These are phyloP conservation scores for Euplagia quadripunctaria DNA, from an alignment of 2,888 invertebrate genomes.

Conservation along the genomic window DNA sequence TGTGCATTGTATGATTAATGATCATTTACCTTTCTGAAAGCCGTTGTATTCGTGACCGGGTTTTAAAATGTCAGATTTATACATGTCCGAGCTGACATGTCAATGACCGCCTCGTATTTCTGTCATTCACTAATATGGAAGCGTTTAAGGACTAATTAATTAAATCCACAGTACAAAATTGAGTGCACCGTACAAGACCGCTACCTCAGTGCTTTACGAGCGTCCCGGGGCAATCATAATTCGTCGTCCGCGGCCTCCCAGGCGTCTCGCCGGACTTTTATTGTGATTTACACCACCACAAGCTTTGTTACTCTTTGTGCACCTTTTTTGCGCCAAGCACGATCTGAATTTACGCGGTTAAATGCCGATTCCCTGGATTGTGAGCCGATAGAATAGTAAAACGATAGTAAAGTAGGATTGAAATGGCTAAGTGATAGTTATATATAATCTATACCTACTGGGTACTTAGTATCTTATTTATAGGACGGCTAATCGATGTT, in stretches of 20 bases:
- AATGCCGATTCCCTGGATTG: constrained; percentile 52
- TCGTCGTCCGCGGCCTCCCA: constrained; percentile 70
- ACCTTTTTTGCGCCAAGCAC: constrained; percentile 55
- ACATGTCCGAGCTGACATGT: background rate
- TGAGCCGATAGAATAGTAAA: constrained; percentile 38
- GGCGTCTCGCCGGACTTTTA: constrained; percentile 83
- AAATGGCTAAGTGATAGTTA: constrained; percentile 8
- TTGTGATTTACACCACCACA: constrained; percentile 82
- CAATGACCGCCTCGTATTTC: constrained; percentile 11
- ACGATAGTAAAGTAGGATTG: constrained; percentile 25
- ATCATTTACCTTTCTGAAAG: background rate
- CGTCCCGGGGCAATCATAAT: constrained; percentile 74
- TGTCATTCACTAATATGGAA: constrained; percentile 13
- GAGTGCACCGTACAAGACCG: constrained; percentile 58
- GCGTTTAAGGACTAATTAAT: constrained; percentile 46
- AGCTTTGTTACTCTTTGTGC: constrained; percentile 62
- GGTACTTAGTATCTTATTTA: constrained; percentile 9
- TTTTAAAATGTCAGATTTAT: constrained; percentile 3
- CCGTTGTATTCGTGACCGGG: background rate
- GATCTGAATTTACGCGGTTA: constrained; percentile 59
- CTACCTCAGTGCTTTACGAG: constrained; percentile 65
- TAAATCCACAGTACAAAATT: constrained; percentile 55
- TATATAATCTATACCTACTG: background rate
- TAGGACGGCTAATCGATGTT: background rate
- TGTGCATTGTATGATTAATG: background rate